Conservation (phyloP, 2,797 vertebrate genomes). For the Alca torda region DNA sequence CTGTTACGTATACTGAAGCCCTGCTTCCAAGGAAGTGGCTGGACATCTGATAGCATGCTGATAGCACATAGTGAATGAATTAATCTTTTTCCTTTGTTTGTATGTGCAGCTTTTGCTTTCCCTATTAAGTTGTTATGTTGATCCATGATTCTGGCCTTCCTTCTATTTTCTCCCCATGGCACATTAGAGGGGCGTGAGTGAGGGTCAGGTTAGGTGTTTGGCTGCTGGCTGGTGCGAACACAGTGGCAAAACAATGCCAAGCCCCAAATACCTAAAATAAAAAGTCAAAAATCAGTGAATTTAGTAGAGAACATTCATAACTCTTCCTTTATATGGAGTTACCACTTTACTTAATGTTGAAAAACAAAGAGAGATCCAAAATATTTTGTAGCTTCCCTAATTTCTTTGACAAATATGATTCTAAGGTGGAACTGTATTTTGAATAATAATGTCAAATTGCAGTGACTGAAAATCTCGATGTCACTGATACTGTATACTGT, state of each 20-base stretch:
- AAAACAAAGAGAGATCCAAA: not conserved
- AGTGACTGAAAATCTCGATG: not conserved
- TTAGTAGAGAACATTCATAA: not conserved
- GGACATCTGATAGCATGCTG: not conserved
- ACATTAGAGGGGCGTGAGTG: not conserved
- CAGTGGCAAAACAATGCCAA: not conserved
- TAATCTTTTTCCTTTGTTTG: not conserved
- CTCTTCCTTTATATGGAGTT: not conserved
- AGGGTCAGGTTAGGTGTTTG: not conserved
- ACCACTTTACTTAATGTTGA: rapidly evolving
- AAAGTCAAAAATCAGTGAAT: not conserved
- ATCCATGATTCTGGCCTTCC: not conserved
- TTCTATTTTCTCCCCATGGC: not conserved
- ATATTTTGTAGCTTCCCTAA: not conserved
- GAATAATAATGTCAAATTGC: not conserved
- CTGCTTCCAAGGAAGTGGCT: not conserved
- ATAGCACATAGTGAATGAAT: not conserved
- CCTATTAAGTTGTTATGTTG: not conserved
- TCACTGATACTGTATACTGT: not conserved
- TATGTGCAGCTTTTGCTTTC: not conserved
- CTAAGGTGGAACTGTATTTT: not conserved
- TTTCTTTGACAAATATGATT: not conserved
- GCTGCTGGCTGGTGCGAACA: not conserved
- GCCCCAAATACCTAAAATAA: not conserved
- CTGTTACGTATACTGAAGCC: rapidly evolving